Base-by-base conservation (phyloP, 1,140 invertebrate genomes). In the Hermetia illucens region DNA sequence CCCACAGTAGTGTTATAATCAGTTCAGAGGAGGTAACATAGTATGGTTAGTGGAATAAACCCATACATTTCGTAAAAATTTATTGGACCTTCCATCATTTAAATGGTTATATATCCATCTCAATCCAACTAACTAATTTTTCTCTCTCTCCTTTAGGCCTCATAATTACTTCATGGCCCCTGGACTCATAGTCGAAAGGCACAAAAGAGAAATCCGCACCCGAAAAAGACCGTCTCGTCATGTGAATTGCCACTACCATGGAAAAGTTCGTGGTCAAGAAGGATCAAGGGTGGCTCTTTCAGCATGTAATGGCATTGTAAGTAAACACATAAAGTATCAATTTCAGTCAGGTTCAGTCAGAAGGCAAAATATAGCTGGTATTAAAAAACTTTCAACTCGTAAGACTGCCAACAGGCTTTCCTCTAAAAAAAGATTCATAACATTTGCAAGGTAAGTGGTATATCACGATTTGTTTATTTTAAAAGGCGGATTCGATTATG, bases 261-360 rank as follows among this genome's bases (percentile, higher is more conserved):
- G 85, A 38, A 63, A 71, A 42, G 68, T 88, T 38, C 63, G 71
- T 33, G 78, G 76, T 17, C 72, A 82, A 34, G 55, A 61, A 2
- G 51, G 66, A 36, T 83, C 82, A 16, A 68, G 61, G 33, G 77
- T 83, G 22, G 81, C 83, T 21, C 55, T 89, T 18, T 84, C 82
- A 10, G 71, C 82, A 4, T 89, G 84, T 56, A 68, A 83, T 52
- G 84, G 85, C 53, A 59, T 89, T 71, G 85, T 88, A 65, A 82
- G 79, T 72, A 43, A 18, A n/a, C 22, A 31, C 15, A 20, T 27
- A 27, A 9, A 27, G 24, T 9, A 27, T 27, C 13, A 27, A 27
- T n/a, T n/a, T n/a, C n/a, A n/a, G n/a, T n/a, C n/a, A n/a, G n/a
- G n/a, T n/a, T n/a, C n/a, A n/a, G n/a, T n/a, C n/a, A n/a, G n/a